Conservation (phyloP, 2,113 vertebrate genomes). For the Albula glossodonta region DNA sequence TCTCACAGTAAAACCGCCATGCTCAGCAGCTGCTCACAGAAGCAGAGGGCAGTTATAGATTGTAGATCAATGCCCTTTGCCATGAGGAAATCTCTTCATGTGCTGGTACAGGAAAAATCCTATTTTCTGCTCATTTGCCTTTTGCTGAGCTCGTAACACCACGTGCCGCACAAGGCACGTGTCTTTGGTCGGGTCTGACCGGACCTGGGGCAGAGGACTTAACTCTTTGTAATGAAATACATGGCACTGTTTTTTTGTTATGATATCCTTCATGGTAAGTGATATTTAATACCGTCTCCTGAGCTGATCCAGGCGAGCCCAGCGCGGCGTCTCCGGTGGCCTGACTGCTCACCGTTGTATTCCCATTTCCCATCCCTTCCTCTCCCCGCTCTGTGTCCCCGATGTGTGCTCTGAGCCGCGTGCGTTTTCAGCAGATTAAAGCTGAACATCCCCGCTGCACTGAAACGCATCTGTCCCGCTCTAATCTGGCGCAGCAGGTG, state of each 20-base stretch:
- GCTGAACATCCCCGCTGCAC: neutral
- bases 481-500: constrained; percentile 22
- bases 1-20: neutral
- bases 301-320: neutral
- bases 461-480: constrained; percentile 1
- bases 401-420: neutral
- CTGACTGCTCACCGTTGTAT: neutral
- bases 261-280: neutral
- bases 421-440: neutral
- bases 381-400: neutral
- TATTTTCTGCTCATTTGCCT: neutral
- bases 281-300: constrained; percentile 3
- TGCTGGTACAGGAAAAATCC: neutral
- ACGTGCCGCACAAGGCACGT: neutral
- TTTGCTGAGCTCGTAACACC: neutral
- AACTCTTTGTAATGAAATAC: neutral
- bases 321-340: neutral
- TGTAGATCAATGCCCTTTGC: too few relatives aligned
- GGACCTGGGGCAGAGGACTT: neutral
- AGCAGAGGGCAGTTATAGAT: neutral
- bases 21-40: neutral
- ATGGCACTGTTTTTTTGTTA: neutral
- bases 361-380: neutral
- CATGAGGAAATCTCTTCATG: neutral
- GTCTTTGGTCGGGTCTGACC: neutral